A percentile compares a stretch with the other conserved stretches of the same genome.
Conservation (phyloP, 2,888 invertebrate genomes). For the Drosophila macrospina region DNA sequence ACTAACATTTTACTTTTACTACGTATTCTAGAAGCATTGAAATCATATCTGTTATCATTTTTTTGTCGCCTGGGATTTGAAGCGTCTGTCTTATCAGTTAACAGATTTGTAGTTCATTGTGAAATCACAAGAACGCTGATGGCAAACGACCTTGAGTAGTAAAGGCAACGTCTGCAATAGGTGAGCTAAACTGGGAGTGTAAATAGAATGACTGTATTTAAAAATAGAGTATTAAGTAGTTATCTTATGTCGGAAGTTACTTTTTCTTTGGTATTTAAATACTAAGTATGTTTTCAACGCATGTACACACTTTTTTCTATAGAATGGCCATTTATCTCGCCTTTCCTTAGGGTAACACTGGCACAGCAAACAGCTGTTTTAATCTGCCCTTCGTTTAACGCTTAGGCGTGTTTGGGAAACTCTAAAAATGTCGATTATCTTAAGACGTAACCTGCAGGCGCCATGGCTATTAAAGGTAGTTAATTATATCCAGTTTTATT, state of each 20-base stretch:
- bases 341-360: constrained; percentile 32
- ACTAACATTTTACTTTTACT: constrained; percentile 16
- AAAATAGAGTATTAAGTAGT: no score
- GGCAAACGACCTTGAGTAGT: constrained; percentile 10
- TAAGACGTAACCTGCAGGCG: constrained; percentile 40
- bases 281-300: background rate
- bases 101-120: constrained; percentile 32
- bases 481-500: background rate
- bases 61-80: constrained; percentile 36
- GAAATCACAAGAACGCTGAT: constrained; percentile 21
- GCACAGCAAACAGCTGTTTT: constrained; percentile 31
- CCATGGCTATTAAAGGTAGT: constrained; percentile 56
- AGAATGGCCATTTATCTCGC: constrained; percentile 14
- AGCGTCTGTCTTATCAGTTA: constrained; percentile 48
- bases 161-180: no score
- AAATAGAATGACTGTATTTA: no score
- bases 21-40: constrained; percentile 38
- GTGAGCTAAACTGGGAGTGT: no score
- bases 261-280: background rate
- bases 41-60: constrained; percentile 54
- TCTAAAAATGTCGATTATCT: constrained; percentile 56
- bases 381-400: constrained; percentile 6
- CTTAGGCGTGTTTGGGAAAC: background rate
- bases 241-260: no score
- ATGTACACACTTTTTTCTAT: constrained; percentile 6